Conservation (phyloP, 2,113 vertebrate genomes). For the Apus apus region DNA sequence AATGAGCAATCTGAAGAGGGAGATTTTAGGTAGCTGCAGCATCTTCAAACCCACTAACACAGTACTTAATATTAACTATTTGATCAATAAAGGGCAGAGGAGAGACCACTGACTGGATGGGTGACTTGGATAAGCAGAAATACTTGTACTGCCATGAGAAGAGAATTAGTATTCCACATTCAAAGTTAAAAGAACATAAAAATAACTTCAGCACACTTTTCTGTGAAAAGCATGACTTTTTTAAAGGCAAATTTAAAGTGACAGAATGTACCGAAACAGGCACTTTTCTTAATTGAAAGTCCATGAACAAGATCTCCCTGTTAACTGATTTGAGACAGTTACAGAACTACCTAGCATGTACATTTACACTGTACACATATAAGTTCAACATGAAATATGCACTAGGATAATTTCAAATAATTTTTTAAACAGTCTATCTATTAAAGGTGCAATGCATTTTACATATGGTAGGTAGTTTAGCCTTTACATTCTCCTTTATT, state of each 20-base stretch:
- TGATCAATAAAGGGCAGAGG: conserved; percentile 44
- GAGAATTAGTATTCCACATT: conserved; percentile 12
- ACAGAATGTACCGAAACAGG: neutral
- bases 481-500: conserved; percentile 37
- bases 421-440: conserved; percentile 61
- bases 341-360: neutral
- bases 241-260: conserved; percentile 1
- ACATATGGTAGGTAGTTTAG: conserved; percentile 58
- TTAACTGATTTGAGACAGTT: conserved; percentile 38
- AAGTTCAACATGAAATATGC: conserved; percentile 39
- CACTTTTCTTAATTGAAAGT: conserved; percentile 38
- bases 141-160: conserved; percentile 45
- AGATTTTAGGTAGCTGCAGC: conserved; percentile 47
- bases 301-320: conserved; percentile 57
- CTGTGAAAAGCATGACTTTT: neutral
- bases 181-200: conserved; percentile 49
- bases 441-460: conserved; percentile 90
- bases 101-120: conserved; percentile 60
- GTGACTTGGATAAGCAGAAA: conserved; percentile 75
- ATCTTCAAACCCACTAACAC: conserved; percentile 27
- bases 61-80: conserved; percentile 24
- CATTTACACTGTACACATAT: conserved; percentile 17
- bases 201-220: neutral
- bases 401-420: conserved; percentile 3
- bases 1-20: conserved; percentile 74